A percentile compares a stretch with the other conserved stretches of the same genome.
Conservation (phyloP, 1,140 invertebrate genomes). For the Solen grandis region DNA sequence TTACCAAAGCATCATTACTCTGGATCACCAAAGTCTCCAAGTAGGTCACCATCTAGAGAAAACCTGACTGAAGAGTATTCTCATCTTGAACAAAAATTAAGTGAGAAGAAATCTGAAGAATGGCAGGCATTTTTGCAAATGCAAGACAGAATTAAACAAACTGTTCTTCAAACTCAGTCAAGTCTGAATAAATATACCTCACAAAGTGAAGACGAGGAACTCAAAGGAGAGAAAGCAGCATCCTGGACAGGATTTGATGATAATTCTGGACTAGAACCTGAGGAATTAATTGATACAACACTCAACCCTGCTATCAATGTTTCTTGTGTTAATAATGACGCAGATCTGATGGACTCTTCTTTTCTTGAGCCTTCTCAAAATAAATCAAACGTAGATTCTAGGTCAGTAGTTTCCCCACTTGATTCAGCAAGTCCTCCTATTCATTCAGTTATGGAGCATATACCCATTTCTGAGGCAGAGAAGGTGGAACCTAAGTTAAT, state of each 20-base stretch:
- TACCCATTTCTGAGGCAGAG: no score
- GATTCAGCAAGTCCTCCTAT: conserved; percentile 51
- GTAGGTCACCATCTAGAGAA: conserved; percentile 68
- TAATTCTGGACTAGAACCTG: conserved; percentile 36
- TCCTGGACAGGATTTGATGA: conserved; percentile 58
- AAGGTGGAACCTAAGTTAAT: neutral
- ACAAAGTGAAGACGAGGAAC: conserved; percentile 57
- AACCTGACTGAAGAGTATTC: conserved; percentile 66
- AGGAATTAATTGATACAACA: conserved; percentile 36
- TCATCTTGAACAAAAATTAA: conserved; percentile 61
- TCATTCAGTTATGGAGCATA: no score
- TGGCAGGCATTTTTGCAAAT: conserved; percentile 81
- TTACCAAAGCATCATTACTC: conserved; percentile 63
- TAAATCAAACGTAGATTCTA: no score
- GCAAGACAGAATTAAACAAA: conserved; percentile 79
- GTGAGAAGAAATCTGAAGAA: conserved; percentile 79
- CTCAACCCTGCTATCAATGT: conserved; percentile 46
- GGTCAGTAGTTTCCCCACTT: neutral
- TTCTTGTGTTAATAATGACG: conserved; percentile 15
- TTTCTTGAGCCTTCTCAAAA: neutral
- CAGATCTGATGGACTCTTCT: conserved; percentile 24
- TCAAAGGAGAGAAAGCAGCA: conserved; percentile 35
- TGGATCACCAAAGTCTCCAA: conserved; percentile 67
- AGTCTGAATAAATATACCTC: conserved; percentile 77
- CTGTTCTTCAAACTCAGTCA: conserved; percentile 78